Percentiles rank a stretch among this genome's conserved stretches.
These are phyloP conservation scores for Trachurus trachurus DNA, from an alignment of 2,797 vertebrate species.

Conservation along the genomic window DNA sequence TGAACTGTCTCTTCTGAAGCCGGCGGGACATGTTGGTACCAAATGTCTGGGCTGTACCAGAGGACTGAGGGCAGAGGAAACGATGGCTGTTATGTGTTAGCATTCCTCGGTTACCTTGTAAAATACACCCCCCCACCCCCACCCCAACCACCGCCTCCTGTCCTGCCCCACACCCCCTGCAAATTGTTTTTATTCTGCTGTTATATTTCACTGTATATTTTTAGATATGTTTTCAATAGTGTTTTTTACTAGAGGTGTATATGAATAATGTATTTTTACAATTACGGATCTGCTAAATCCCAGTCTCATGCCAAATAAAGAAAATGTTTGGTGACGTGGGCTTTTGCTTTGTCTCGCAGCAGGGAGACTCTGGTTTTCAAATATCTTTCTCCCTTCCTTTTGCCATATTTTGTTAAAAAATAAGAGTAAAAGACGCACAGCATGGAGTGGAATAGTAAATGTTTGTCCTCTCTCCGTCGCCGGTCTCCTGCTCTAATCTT, in stretches of 20 bases:
- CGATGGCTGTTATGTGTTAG: slow-evolving; percentile 70
- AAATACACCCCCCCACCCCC: slow-evolving; percentile 67
- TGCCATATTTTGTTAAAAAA: slow-evolving; percentile 5
- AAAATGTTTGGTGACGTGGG: slow-evolving; percentile 75
- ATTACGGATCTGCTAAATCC: slow-evolving; percentile 70
- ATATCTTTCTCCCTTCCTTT: background rate
- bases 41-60: slow-evolving; percentile 65
- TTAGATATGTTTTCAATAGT: slow-evolving; percentile 81
- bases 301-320: slow-evolving; percentile 81
- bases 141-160: too few relatives aligned
- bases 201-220: slow-evolving; percentile 83
- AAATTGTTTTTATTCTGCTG: slow-evolving; percentile 83
- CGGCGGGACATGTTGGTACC: slow-evolving; percentile 60
- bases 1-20: slow-evolving; percentile 97
- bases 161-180: slow-evolving; percentile 42
- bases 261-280: slow-evolving; percentile 87
- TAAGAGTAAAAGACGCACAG: slow-evolving; percentile 19
- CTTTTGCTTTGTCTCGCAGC: slow-evolving; percentile 29
- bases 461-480: slow-evolving; percentile 48
- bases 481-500: slow-evolving; percentile 69
- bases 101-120: slow-evolving; percentile 78
- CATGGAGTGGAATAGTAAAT: slow-evolving; percentile 48
- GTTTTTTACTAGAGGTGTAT: slow-evolving; percentile 84
- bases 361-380: slow-evolving; percentile 11
- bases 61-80: slow-evolving; percentile 74